phyloP scores from a whole-genome alignment of 1,140 invertebrate species.

The Drosophila mauritiana region DNA sequence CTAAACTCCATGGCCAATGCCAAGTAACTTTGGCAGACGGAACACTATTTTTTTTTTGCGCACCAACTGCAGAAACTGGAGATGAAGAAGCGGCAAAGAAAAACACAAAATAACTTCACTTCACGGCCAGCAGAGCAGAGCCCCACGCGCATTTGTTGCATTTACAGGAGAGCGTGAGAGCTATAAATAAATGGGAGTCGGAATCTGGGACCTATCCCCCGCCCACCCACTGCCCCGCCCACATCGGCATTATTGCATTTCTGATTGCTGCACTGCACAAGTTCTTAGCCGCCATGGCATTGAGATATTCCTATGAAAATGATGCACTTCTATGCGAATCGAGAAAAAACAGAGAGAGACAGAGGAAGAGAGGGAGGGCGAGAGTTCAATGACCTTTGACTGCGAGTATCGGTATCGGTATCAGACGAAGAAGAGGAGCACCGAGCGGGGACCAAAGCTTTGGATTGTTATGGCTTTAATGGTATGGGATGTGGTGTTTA shows the following conservation, averaged over 20 bases:
- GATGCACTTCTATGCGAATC: slow-evolving; percentile 54
- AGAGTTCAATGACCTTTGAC: slow-evolving; percentile 70
- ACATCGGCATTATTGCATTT: slow-evolving; percentile 60
- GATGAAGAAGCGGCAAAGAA: slow-evolving; percentile 7
- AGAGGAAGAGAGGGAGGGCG: not conserved
- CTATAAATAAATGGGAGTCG: slow-evolving; percentile 66
- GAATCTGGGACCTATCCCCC: slow-evolving; percentile 24
- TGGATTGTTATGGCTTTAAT: not conserved
- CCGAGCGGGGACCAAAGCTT: slow-evolving; percentile 55
- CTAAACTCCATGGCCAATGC: slow-evolving; percentile 53
- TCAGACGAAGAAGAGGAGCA: slow-evolving; percentile 3
- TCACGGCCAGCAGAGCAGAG: slow-evolving; percentile 71
- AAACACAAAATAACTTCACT: slow-evolving; percentile 66
- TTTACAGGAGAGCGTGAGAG: slow-evolving; percentile 44
- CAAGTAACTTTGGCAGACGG: slow-evolving; percentile 46
- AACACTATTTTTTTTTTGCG: slow-evolving; percentile 24
- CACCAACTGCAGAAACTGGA: slow-evolving; percentile 28
- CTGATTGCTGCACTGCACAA: slow-evolving; percentile 1
- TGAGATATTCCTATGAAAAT: slow-evolving; percentile 72
- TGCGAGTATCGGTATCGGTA: slow-evolving; percentile 12
- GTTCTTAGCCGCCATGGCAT: slow-evolving; percentile 65
- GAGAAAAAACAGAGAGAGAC: not conserved
- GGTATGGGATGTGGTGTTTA: slow-evolving; percentile 13
- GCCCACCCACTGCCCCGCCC: slow-evolving; percentile 40
- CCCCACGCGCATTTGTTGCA: slow-evolving; percentile 53